Percentiles rank a stretch among this genome's conserved stretches.
Conservation (phyloP, 1,140 invertebrate genomes). For the Anastatus disparis region DNA sequence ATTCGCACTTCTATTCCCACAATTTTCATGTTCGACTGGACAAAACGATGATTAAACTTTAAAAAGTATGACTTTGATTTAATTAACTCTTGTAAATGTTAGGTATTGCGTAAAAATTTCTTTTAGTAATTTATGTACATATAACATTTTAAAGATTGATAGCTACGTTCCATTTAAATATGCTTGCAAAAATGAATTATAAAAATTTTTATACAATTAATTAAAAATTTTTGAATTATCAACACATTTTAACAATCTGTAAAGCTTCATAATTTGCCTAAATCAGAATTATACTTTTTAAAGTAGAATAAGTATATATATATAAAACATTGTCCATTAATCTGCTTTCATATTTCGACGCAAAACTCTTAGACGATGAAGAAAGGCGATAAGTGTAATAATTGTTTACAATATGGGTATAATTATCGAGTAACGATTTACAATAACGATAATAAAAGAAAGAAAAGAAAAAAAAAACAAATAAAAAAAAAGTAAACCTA, state of each 20-base stretch:
- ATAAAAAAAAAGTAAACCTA: not conserved
- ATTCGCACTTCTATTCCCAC: slow-evolving; percentile 6
- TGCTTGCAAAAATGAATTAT: too few relatives aligned
- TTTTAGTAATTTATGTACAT: too few relatives aligned
- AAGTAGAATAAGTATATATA: slow-evolving; percentile 10
- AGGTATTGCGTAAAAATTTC: too few relatives aligned
- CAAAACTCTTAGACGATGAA: slow-evolving; percentile 13
- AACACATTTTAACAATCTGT: not conserved
- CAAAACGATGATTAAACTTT: not conserved
- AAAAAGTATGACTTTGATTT: slow-evolving; percentile 27
- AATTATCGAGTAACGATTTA: slow-evolving; percentile 38
- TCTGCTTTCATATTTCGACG: slow-evolving; percentile 29
- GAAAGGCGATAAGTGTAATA: slow-evolving; percentile 37
- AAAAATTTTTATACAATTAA: too few relatives aligned
- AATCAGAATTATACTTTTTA: slow-evolving; percentile 29
- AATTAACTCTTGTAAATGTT: not conserved
- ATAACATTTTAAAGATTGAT: too few relatives aligned
- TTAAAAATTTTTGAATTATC: too few relatives aligned
- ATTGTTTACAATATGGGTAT: slow-evolving; percentile 40
- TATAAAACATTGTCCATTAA: too few relatives aligned
- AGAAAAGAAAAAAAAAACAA: too few relatives aligned
- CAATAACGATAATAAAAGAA: slow-evolving; percentile 37
- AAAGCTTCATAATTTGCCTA: not conserved
- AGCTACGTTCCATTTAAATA: too few relatives aligned
- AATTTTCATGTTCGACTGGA: slow-evolving; percentile 39